phyloP scores from a whole-genome alignment of 2,797 vertebrate species.

The Muscicapa comitata region DNA sequence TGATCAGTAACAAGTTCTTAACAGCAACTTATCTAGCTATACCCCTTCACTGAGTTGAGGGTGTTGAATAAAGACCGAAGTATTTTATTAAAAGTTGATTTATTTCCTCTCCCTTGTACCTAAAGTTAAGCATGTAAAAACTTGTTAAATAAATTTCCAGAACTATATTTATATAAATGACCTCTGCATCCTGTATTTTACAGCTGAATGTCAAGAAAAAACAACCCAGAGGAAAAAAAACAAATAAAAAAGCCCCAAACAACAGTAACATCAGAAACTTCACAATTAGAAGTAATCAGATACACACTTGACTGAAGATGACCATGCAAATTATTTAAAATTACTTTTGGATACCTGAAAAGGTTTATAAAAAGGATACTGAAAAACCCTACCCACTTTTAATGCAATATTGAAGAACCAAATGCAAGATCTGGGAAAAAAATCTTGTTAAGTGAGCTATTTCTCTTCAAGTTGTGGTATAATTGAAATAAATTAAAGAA shows the following conservation, averaged over 20 bases:
- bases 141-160: background rate
- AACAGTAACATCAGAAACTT: background rate
- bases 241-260: accelerated
- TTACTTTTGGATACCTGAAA: background rate
- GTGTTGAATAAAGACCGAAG: background rate
- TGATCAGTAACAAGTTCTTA: background rate
- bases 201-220: background rate
- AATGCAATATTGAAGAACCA: background rate
- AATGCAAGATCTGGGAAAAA: background rate
- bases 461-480: background rate
- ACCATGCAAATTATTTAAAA: background rate
- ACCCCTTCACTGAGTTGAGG: accelerated
- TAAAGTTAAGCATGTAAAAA: background rate
- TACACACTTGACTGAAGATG: background rate
- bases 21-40: background rate
- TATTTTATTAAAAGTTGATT: background rate
- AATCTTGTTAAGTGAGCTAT: background rate
- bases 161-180: background rate
- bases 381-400: background rate
- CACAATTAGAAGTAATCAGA: background rate
- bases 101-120: background rate
- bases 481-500: background rate
- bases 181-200: background rate
- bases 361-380: background rate
- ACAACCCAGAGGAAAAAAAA: accelerated